Conservation (phyloP, 1,140 invertebrate species). For the Medauroidea extradentata region DNA sequence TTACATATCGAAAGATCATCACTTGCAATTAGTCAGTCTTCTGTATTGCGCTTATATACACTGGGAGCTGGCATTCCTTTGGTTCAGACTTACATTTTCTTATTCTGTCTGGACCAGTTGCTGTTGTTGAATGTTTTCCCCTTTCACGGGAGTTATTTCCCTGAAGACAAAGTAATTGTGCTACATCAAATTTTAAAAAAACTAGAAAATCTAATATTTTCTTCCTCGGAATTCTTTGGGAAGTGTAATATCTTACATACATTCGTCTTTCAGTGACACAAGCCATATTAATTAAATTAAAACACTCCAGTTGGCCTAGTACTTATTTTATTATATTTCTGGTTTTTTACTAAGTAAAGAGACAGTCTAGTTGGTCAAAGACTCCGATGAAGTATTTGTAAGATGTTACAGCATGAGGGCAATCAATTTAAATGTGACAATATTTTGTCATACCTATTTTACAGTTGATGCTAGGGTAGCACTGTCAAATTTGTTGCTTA, state of each 20-base stretch:
- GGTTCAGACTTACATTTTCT: not conserved
- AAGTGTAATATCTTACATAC: slow-evolving; percentile 8
- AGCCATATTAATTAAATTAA: slow-evolving; percentile 19
- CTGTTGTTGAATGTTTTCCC: not conserved
- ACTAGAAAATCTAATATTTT: not conserved
- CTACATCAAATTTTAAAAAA: not conserved
- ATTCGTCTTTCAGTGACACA: slow-evolving; percentile 12
- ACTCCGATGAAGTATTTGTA: slow-evolving; percentile 19
- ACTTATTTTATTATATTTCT: slow-evolving; percentile 15
- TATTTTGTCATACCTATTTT: not conserved
- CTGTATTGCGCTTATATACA: not conserved
- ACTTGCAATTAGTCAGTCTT: not conserved
- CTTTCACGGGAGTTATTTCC: not conserved
- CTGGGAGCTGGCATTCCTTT: not conserved
- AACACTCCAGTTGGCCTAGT: slow-evolving; percentile 11
- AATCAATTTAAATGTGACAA: not conserved
- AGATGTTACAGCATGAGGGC: slow-evolving; percentile 10
- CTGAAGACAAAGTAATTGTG: not conserved
- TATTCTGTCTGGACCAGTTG: not conserved
- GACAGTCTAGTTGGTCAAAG: slow-evolving; percentile 16
- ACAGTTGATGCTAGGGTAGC: not conserved
- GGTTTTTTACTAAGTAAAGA: slow-evolving; percentile 21
- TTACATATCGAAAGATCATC: not conserved
- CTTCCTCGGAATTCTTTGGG: not conserved
- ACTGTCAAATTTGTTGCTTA: not conserved